Conservation (phyloP, 1,140 invertebrate genomes). For the Drosophila albomicans region DNA sequence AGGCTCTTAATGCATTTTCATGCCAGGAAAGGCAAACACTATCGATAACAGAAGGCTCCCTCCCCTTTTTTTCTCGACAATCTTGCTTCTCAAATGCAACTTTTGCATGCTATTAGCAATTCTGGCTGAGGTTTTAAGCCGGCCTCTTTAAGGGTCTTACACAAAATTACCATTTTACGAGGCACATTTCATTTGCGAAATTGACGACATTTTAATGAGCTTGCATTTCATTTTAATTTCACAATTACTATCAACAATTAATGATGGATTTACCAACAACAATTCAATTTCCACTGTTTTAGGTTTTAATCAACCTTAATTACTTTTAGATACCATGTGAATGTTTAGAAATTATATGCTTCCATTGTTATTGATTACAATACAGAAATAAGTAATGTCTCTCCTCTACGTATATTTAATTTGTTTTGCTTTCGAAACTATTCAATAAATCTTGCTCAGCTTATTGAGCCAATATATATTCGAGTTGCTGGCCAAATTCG, state of each 20-base stretch:
- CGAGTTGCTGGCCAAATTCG: not conserved
- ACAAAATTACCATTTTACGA: slow-evolving; percentile 24
- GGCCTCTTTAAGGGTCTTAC: not conserved
- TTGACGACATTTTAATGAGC: slow-evolving; percentile 36
- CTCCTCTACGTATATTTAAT: not conserved
- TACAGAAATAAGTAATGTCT: not conserved
- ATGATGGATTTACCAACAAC: slow-evolving; percentile 14
- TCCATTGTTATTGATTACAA: not conserved
- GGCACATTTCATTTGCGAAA: slow-evolving; percentile 8
- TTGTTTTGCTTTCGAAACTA: not conserved
- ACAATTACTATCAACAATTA: slow-evolving; percentile 21
- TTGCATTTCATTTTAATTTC: slow-evolving; percentile 14
- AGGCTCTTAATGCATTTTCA: slow-evolving; percentile 26
- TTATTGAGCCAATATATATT: slow-evolving; percentile 21
- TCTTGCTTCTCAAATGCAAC: slow-evolving; percentile 23
- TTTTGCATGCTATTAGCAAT: slow-evolving; percentile 37
- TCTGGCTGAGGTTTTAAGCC: slow-evolving; percentile 12
- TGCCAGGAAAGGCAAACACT: slow-evolving; percentile 26
- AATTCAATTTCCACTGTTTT: not conserved
- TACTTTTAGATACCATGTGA: not conserved
- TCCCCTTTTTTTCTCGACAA: not conserved
- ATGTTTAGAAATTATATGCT: not conserved
- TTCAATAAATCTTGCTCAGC: slow-evolving; percentile 8
- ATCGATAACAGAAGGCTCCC: slow-evolving; percentile 27
- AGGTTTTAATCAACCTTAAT: slow-evolving; percentile 1